A percentile compares a stretch with the other conserved stretches of the same genome.
Conservation (phyloP, 1,140 invertebrate species). For the Acromyrmex echinatior region DNA sequence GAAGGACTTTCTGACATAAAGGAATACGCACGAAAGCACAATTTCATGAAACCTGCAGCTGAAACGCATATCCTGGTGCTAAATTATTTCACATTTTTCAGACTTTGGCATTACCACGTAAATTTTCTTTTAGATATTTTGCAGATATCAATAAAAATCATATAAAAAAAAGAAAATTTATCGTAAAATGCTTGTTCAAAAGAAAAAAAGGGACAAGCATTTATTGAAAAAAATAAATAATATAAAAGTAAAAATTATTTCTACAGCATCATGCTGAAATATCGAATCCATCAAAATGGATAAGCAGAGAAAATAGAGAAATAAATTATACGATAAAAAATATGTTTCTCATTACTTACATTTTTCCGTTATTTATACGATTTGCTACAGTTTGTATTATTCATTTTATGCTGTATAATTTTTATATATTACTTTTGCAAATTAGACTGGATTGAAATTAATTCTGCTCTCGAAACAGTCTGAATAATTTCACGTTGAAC, state of each 20-base stretch:
- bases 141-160: background rate
- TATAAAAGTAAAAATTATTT: background rate
- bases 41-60: slow-evolving; percentile 33
- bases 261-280: background rate
- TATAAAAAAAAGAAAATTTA: background rate
- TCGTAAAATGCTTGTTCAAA: background rate
- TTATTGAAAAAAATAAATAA: slow-evolving; percentile 4
- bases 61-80: background rate
- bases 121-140: slow-evolving; percentile 19
- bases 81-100: slow-evolving; percentile 32
- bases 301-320: background rate
- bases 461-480: background rate
- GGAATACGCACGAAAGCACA: slow-evolving; percentile 1
- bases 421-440: slow-evolving; percentile 16
- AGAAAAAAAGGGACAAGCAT: background rate
- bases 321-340: background rate
- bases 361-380: background rate
- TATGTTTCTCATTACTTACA: slow-evolving; percentile 1
- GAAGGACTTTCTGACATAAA: background rate
- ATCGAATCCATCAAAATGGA: background rate
- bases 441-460: slow-evolving; percentile 3
- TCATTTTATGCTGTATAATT: background rate
- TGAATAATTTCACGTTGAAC: slow-evolving; percentile 14
- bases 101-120: background rate
- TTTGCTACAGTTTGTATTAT: background rate